Evolutionary conservation across 1,140 invertebrate genomes (phyloP), one percentile per base, ranked within the genome.

Genomic region (Microplitis demolitor): DNA sequence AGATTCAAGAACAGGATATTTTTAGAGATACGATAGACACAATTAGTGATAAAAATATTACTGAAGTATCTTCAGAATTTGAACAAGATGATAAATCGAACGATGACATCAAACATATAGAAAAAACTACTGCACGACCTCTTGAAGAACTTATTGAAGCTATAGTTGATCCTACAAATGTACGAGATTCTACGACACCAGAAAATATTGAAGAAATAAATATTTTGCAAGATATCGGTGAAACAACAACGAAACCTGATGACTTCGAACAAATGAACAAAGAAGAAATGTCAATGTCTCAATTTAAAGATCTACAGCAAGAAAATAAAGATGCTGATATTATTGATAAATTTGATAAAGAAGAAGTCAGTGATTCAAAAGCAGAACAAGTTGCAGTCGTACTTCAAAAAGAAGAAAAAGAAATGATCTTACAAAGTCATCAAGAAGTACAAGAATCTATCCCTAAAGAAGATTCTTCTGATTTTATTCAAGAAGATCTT

Each of bases 81-180:
- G 35, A 24, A 16, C 14, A 62, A 54, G 54, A 73, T 3, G 53
- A 33, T 0, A 60, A 71, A 61, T 11, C 68, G n/a, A 78, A 76
- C 3, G 77, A 77, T 67, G 76, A 80, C 45, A 58, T 64, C 4
- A 69, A 78, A 4, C 53, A 77, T 9, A 79, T 83, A 24, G 78
- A 83, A 51, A 67, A 79, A 63, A 75, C 71, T 14, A 83, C 78
- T 4, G 80, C 80, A 0, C 76, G 64, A 13, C 78, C 80, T 4
- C 67, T 82, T 0, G 74, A 83, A 8, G 78, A 83, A 45, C 74
- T 82, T 1, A 79, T 83, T 67, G 79, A 82, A 68, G 76, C 77
- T 4, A 78, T 82, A n/a, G 78, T 79, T 64, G 77, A 76, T 4
- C 78, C 78, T 5, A 71, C 74, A 1, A 74, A 71, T 16, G 67